Evolutionary conservation across 1,140 invertebrate genomes (phyloP), one percentile per base, ranked within the genome.

Genomic region (Steinernema feltiae): DNA sequence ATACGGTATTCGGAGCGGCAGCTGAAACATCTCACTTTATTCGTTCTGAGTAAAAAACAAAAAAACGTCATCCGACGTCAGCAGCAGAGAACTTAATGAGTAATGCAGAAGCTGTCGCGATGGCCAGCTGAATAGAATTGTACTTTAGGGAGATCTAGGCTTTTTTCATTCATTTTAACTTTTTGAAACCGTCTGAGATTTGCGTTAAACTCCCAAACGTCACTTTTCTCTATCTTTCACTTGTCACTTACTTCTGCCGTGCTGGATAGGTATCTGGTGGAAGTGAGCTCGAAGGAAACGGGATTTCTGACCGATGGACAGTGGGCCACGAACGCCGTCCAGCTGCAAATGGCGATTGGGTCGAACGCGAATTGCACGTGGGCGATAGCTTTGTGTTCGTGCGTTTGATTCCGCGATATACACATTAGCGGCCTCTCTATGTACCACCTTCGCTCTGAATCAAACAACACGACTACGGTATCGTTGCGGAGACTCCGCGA

Each of bases 1-100:
- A 32, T 74, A 70, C n/a, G 83, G 74, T 30, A 48, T 30, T 32
- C 82, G 32, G 18, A 82, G 63, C 1, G 82, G 74, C 1, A 84
- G 31, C 81, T 84, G 69, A 82, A 80, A n/a, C 29, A 30, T 32
- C 30, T 18, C 41, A 32, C 24, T 31, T 15, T 32, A 46, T 46
- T 79, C 24, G n/a, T n/a, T 46, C 41, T 46, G 41, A 46, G 7
- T 12, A 46, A 7, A 7, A 46, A 7, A 46, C 41, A 46, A 7
- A 46, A n/a, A n/a, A 46, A 46, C n/a, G n/a, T n/a, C n/a, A n/a
- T n/a, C n/a, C n/a, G n/a, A n/a, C n/a, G n/a, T n/a, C n/a, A n/a
- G n/a, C n/a, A n/a, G n/a, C n/a, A n/a, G n/a, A n/a, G n/a, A n/a
- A n/a, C n/a, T n/a, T n/a, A n/a, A n/a, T n/a, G n/a, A n/a, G n/a